Percentiles rank a stretch among this genome's conserved stretches.
Conservation (phyloP, 2,888 invertebrate species). For the Metacarcinus magister region DNA sequence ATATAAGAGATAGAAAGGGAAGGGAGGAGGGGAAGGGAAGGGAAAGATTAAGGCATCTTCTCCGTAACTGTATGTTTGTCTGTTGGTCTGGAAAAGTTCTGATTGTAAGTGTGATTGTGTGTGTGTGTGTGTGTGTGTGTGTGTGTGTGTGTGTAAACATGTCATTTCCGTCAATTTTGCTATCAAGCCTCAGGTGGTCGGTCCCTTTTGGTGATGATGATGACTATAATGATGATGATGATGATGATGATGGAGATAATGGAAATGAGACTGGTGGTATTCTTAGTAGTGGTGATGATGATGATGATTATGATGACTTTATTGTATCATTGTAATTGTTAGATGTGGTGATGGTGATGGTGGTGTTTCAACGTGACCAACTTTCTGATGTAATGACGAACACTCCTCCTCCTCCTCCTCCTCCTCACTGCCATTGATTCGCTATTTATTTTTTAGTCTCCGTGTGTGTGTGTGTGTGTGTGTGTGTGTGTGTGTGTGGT, state of each 20-base stretch:
- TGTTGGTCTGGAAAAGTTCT: not conserved
- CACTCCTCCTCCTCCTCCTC: not conserved
- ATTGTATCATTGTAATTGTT: too few species aligned
- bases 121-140: constrained; percentile 47
- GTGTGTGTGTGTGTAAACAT: constrained; percentile 38
- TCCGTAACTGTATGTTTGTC: not conserved
- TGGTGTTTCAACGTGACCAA: not conserved
- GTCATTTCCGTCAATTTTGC: not conserved
- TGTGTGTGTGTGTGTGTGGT: constrained; percentile 26
- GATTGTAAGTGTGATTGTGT: not conserved
- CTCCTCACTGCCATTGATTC: not conserved
- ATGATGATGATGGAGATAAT: not conserved
- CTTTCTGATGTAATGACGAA: not conserved
- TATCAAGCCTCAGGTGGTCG: not conserved
- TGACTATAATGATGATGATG: not conserved
- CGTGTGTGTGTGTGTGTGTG: not conserved
- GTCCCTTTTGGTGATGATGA: too few species aligned
- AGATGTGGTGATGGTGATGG: not conserved
- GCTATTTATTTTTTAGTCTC: not conserved
- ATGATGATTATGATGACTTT: not conserved
- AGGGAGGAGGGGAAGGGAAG: not conserved
- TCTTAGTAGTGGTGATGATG: not conserved
- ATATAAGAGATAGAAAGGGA: not conserved
- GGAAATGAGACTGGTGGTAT: not conserved
- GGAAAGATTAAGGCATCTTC: not conserved